Evolutionary conservation across 2,113 vertebrate species (phyloP), one percentile per base, ranked within the genome.

Genomic region (Epinephelus lanceolatus): DNA sequence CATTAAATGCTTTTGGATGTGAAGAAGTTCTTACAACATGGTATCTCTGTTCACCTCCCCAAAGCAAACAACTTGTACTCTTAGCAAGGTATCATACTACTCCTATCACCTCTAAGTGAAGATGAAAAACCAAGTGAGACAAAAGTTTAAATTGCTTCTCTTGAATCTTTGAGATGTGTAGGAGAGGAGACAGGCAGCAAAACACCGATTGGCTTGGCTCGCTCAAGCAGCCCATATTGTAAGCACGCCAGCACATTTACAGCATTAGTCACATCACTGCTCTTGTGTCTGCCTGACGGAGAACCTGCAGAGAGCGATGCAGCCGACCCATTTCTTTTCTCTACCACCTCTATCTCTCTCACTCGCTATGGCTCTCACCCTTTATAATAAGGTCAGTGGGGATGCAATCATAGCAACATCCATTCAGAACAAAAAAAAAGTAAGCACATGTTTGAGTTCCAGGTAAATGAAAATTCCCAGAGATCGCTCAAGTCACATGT

Each of bases 361-460:
- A 4, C 61, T 77, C 40, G 15, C 85, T 63, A 15, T 68, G 77
- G 79, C 74, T 86, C 90, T 86, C 80, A 72, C 60, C 79, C 80
- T 85, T 88, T 87, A 80, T 94, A 94, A 94, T 91, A 93, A 93
- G 90, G 92, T 87, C 93, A 92, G 91, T 69, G 85, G 93, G 92
- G 93, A 95, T 81, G 84, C 93, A 92, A 92, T 94, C 89, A 84
- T 68, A 59, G 80, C 78, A 78, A 77, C 84, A 84, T 49, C 57
- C 67, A 82, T 91, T 92, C 86, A 81, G 87, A 75, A 81, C 61
- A 59, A 73, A 69, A 40, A 37, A 57, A 62, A 71, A 15, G 30
- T 57, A 79, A 80, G 82, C 42, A 52, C 53, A 73, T 47, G 81
- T 89, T 81, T 77, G 82, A 77, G 83, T 79, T 88, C 65, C 68